A percentile compares a stretch with the other conserved stretches of the same genome.
These are phyloP conservation scores for Protobothrops flavoviridis DNA, from an alignment of 2,113 vertebrate genomes.

Conservation along the genomic window DNA sequence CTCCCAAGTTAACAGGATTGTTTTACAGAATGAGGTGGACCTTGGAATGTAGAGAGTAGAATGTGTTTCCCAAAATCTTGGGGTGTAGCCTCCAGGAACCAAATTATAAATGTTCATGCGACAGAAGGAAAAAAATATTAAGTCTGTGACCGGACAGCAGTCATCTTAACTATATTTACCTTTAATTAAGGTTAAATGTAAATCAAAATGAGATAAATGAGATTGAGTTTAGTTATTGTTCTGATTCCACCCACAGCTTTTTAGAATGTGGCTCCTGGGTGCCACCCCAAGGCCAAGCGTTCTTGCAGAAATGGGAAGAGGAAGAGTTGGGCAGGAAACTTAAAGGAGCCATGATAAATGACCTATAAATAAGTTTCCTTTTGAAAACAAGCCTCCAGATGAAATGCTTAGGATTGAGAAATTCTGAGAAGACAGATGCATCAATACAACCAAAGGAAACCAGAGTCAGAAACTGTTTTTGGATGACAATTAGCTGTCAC, in stretches of 20 bases:
- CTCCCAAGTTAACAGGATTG: conserved; percentile 22
- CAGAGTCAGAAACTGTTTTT: not conserved
- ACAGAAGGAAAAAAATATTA: not conserved
- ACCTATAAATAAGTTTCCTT: conserved; percentile 43
- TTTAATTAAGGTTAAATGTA: not conserved
- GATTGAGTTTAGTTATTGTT: not conserved
- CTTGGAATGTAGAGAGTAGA: conserved; percentile 22
- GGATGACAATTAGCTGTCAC: not conserved
- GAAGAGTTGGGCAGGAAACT: conserved; percentile 25
- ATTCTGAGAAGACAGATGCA: conserved; percentile 33
- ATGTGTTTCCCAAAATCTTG: not conserved
- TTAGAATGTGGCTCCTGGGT: not conserved
- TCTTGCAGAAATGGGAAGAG: conserved; percentile 13
- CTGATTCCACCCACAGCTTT: not conserved
- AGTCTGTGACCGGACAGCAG: not conserved
- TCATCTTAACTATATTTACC: not conserved
- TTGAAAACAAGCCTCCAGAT: conserved; percentile 38
- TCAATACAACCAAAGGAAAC: conserved; percentile 30
- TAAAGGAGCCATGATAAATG: conserved; percentile 46
- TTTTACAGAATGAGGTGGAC: conserved; percentile 21
- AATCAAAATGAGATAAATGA: not conserved
- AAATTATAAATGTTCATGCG: not conserved
- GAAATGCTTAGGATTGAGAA: conserved; percentile 49
- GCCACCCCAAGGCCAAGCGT: not conserved
- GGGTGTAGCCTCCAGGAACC: not conserved